Conservation (phyloP, 1,140 invertebrate species). For the Diabrotica undecimpunctata region DNA sequence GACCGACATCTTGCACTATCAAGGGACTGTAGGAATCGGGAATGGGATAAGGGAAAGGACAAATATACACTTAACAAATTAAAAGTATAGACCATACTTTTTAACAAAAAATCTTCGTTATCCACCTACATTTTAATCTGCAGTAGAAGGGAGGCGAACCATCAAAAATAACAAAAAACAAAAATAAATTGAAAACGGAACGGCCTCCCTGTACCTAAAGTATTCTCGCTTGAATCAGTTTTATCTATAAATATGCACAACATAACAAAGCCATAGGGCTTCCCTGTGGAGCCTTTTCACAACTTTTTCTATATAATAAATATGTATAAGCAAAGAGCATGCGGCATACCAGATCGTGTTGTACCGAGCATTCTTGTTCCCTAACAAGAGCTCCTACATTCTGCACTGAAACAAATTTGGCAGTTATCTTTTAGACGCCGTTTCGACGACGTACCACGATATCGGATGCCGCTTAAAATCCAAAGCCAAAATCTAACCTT, state of each 20-base stretch:
- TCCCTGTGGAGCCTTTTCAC: background rate
- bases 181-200: constrained; percentile 6
- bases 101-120: constrained; percentile 6
- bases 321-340: constrained; percentile 13
- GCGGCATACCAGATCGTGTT: constrained; percentile 18
- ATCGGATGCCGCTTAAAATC: constrained; percentile 17
- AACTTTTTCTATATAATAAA: background rate
- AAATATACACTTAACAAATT: constrained; percentile 12
- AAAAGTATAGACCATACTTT: constrained; percentile 1
- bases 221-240: constrained; percentile 7
- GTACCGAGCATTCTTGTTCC: background rate
- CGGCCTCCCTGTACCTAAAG: constrained; percentile 10
- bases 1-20: constrained; percentile 8
- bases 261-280: constrained; percentile 8
- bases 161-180: constrained; percentile 12
- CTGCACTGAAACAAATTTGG: constrained; percentile 43
- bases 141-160: background rate
- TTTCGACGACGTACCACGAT: constrained; percentile 14
- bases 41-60: background rate
- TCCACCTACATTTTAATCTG: background rate
- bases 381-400: background rate
- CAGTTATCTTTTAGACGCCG: constrained; percentile 25
- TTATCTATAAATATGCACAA: constrained; percentile 18
- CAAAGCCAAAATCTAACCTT: constrained; percentile 22
- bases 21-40: background rate